phyloP scores from a whole-genome alignment of 1,140 invertebrate species.

The Heliconius hermathena region DNA sequence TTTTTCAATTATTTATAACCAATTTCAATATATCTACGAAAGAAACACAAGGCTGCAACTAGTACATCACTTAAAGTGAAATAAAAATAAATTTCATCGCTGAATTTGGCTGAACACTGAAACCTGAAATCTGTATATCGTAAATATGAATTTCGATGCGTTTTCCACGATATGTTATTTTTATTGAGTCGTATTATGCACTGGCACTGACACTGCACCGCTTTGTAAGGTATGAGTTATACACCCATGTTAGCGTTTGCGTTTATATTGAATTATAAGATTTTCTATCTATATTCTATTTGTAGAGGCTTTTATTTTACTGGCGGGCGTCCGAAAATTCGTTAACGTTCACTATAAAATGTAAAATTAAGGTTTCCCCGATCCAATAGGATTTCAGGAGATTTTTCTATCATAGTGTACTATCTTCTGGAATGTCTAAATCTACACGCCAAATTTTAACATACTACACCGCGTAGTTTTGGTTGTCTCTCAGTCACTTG shows the following conservation, averaged over 20 bases:
- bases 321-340: too few relatives aligned
- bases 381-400: too few relatives aligned
- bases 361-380: too few relatives aligned
- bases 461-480: too few relatives aligned
- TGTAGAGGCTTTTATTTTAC: too few relatives aligned
- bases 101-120: background rate
- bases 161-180: slow-evolving; percentile 35
- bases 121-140: slow-evolving; percentile 18
- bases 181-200: slow-evolving; percentile 37
- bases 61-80: background rate
- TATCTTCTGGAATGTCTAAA: too few relatives aligned
- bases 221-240: background rate
- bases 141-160: slow-evolving; percentile 35
- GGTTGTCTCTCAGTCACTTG: too few relatives aligned
- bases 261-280: slow-evolving; percentile 1
- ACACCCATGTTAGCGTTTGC: slow-evolving; percentile 2
- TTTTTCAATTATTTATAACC: too few relatives aligned
- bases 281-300: background rate
- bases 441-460: too few relatives aligned
- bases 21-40: background rate
- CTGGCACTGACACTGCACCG: slow-evolving; percentile 25
- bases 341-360: too few relatives aligned
- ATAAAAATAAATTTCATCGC: background rate
- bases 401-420: too few relatives aligned
- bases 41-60: background rate